Base-by-base conservation (phyloP, 2,797 vertebrate genomes). In the Phalanger gymnotis region DNA sequence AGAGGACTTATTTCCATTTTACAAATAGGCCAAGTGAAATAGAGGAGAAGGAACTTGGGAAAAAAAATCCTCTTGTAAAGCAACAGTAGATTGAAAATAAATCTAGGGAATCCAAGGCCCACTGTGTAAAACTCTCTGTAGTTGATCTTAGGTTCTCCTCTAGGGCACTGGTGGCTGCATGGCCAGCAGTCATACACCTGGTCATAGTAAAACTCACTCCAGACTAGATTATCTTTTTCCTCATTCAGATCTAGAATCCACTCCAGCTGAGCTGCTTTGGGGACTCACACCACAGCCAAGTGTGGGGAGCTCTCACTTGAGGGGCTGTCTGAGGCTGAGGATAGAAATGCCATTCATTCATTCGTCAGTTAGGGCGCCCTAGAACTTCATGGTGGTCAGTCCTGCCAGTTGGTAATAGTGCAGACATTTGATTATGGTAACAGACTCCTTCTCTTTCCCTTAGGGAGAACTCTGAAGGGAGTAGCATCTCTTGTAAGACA, bases 141-240 rank as follows among this genome's bases (percentile, higher is more conserved):
- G 16, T 22, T 73, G 61, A 56, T 34, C 19, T 54, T 10, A 89
- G 14, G 19, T 94, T 93, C 90, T 56, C 51, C 9, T 40, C 61
- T 5, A n/a, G 61, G 66, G n/a, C 66, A 40, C 16, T 73, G 6
- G n/a, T 40, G 66, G 14, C 61, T n/a, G 13, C 34, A 73, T 14
- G n/a, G 9, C 22, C 73, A 87, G 40, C 2, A 27, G 40, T 47
- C 40, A 22, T 40, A 81, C 9, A 99, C 99, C 99, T 99, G 99
- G 55, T 99, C 99, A 2, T 99, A 99, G 97, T 99, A 99, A 98
- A 99, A 99, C 98, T 99, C 99, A 90, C 95, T 99, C 97, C 99
- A 99, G 93, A 99, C 98, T 97, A 99, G 98, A 97, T 99, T 99
- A 98, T 99, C 99, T 96, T 99, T 99, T 28, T 98, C 98, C 57